These are phyloP conservation scores for Brienomyrus brachyistius DNA, from an alignment of 2,113 vertebrate genomes.

Conservation along the genomic window DNA sequence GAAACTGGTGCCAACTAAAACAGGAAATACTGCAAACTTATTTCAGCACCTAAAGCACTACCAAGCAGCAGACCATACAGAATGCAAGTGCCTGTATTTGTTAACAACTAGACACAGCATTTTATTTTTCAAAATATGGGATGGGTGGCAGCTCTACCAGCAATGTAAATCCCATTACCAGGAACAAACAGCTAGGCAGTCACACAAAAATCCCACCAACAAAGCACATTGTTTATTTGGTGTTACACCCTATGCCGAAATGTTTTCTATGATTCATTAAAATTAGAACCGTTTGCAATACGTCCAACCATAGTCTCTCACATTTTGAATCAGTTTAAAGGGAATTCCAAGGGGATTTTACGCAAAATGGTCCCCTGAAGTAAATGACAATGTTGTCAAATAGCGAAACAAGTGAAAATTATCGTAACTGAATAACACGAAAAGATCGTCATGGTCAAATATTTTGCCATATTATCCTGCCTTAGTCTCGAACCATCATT, in stretches of 20 bases:
- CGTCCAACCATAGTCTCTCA: neutral
- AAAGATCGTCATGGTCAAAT: neutral
- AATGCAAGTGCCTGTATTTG: neutral
- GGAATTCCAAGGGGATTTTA: neutral
- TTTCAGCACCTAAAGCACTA: neutral
- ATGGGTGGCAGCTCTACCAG: neutral
- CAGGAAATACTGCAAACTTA: neutral
- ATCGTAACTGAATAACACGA: neutral
- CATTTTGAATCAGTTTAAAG: neutral
- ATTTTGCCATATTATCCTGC: neutral
- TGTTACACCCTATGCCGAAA: neutral
- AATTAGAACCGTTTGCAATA: neutral
- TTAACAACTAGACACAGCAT: neutral
- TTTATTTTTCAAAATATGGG: neutral
- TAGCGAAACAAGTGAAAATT: neutral
- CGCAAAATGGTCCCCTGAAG: neutral
- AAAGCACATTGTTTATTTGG: neutral
- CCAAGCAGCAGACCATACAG: neutral
- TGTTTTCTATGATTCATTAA: neutral
- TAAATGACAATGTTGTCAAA: neutral
- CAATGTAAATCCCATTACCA: neutral
- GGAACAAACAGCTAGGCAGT: neutral
- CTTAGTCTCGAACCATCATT: neutral
- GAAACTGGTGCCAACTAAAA: neutral
- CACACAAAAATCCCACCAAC: neutral